Evolutionary conservation across 2,113 vertebrate species (phyloP).

Genomic region (Vidua macroura): DNA sequence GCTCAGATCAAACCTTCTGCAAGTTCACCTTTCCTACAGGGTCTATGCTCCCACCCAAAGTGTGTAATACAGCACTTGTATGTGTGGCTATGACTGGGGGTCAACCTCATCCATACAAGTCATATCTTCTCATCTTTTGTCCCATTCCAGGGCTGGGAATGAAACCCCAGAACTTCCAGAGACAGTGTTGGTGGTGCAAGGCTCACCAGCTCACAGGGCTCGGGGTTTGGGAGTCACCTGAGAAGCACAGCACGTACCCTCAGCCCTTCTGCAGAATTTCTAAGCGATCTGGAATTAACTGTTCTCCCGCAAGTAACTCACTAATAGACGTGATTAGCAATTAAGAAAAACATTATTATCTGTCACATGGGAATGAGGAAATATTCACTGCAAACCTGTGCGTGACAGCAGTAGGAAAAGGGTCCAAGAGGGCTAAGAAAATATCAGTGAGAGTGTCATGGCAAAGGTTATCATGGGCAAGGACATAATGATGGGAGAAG

Average conservation of each 20-base stretch:
- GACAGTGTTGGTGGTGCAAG: background rate
- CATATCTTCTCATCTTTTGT: background rate
- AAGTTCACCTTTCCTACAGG: background rate
- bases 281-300: background rate
- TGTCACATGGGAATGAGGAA: constrained; percentile 29
- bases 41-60: background rate
- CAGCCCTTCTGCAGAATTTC: background rate
- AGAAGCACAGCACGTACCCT: background rate
- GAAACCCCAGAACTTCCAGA: background rate
- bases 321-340: constrained; percentile 60
- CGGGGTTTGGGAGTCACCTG: background rate
- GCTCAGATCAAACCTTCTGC: background rate
- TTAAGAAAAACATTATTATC: constrained; percentile 66
- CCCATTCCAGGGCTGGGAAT: background rate
- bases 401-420: background rate
- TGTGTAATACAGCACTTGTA: background rate
- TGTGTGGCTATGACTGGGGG: background rate
- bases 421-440: background rate
- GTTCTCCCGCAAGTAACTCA: constrained; percentile 46
- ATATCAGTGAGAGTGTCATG: background rate
- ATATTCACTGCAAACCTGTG: constrained; percentile 7
- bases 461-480: background rate
- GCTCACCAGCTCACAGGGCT: background rate
- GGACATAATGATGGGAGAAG: background rate
- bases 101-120: background rate